Evolutionary conservation across 2,797 vertebrate genomes (phyloP).

Genomic region (Pteronotus mesoamericanus): DNA sequence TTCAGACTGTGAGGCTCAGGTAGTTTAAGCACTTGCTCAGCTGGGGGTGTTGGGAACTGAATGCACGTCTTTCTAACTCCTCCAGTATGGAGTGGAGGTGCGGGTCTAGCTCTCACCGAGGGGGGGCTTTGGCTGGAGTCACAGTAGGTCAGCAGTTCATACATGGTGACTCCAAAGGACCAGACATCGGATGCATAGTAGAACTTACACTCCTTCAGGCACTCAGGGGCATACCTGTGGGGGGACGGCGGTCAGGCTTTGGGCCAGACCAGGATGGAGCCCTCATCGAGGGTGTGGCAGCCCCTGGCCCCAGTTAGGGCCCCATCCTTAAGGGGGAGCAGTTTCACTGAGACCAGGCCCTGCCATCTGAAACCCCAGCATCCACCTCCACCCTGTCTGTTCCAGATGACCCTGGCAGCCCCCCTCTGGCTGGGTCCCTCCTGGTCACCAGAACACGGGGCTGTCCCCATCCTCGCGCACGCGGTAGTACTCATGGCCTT

Average conservation of each 20-base stretch:
- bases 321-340: background rate
- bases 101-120: slow-evolving; percentile 77
- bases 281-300: background rate
- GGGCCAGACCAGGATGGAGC: background rate
- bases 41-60: background rate
- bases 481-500: slow-evolving; percentile 91
- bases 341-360: background rate
- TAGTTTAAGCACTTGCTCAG: background rate
- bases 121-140: slow-evolving; percentile 88
- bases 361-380: background rate
- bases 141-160: slow-evolving; percentile 93
- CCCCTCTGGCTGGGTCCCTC: background rate
- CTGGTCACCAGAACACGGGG: slow-evolving; percentile 92
- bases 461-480: slow-evolving; percentile 93
- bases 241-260: background rate
- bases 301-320: background rate
- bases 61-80: background rate
- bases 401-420: background rate
- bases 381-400: background rate
- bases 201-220: slow-evolving; percentile 93
- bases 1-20: background rate
- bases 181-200: slow-evolving; percentile 94
- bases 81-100: background rate
- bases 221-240: slow-evolving; percentile 93
- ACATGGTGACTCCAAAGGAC: slow-evolving; percentile 95